These are phyloP conservation scores for Agapornis roseicollis DNA, from an alignment of 2,113 vertebrate genomes.

Conservation along the genomic window DNA sequence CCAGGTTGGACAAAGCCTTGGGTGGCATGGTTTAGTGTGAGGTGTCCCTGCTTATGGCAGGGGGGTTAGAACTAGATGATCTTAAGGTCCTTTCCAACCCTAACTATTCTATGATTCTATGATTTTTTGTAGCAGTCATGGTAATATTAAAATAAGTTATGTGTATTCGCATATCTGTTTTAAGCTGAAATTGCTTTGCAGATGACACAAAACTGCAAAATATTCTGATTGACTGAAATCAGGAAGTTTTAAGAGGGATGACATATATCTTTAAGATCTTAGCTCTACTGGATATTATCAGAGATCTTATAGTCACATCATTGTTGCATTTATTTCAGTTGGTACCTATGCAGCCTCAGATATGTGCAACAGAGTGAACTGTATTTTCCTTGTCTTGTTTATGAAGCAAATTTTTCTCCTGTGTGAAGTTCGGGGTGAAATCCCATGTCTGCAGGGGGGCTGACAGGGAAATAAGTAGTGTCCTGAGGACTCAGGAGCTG, in stretches of 20 bases:
- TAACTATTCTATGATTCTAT: too few species aligned
- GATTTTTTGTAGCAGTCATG: neutral
- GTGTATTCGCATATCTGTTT: neutral
- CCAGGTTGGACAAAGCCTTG: too few species aligned
- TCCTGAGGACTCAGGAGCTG: neutral
- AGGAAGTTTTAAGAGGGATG: neutral
- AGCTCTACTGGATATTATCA: neutral
- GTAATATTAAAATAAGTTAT: neutral
- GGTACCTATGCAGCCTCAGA: neutral
- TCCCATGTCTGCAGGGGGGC: neutral
- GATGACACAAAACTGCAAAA: neutral
- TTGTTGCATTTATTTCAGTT: neutral
- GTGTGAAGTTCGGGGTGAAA: neutral
- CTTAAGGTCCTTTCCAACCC: too few species aligned
- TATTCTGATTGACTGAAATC: neutral
- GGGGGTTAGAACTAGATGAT: too few species aligned
- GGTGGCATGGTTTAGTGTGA: too few species aligned
- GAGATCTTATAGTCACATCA: neutral
- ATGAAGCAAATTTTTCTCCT: neutral
- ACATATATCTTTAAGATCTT: neutral
- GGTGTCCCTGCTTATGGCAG: too few species aligned
- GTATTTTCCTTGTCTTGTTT: neutral
- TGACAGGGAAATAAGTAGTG: neutral
- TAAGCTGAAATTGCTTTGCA: neutral
- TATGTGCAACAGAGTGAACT: neutral